Evolutionary conservation across 2,888 invertebrate genomes (phyloP).

Genomic region (Steinernema hermaphroditum): DNA sequence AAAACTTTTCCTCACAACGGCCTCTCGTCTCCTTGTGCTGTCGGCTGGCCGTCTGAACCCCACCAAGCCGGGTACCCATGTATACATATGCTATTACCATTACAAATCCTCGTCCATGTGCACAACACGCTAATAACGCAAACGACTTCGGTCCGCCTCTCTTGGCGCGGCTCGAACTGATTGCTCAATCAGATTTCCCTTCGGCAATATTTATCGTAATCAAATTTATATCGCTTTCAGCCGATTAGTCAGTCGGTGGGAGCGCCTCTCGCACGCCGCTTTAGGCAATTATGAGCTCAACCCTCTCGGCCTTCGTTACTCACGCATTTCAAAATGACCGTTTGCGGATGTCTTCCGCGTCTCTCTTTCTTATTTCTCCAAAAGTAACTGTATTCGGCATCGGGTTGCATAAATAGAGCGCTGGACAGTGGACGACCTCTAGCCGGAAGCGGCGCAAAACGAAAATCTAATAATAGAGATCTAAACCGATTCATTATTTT

Average conservation of each 20-base stretch:
- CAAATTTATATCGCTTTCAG: conserved; percentile 31
- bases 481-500: conserved; percentile 23
- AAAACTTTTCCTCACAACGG: conserved; percentile 10
- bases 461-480: background rate
- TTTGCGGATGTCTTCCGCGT: background rate
- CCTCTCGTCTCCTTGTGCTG: background rate
- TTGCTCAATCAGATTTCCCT: conserved; percentile 31
- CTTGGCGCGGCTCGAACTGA: conserved; percentile 22
- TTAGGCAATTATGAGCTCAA: conserved; percentile 29
- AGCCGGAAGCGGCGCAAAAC: too few relatives aligned
- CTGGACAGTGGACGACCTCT: background rate
- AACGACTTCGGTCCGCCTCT: conserved; percentile 14
- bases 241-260: conserved; percentile 29
- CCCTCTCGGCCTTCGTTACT: conserved; percentile 28
- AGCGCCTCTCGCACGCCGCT: conserved; percentile 27
- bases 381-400: too few relatives aligned
- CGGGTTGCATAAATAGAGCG: background rate
- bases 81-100: background rate
- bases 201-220: conserved; percentile 31
- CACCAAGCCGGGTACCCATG: background rate
- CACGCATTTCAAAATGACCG: conserved; percentile 2
- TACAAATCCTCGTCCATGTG: background rate
- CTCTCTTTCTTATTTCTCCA: too few relatives aligned
- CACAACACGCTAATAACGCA: conserved; percentile 20
- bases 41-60: background rate